Evolutionary conservation across 2,888 invertebrate genomes (phyloP).

Genomic region (Autographa gamma): DNA sequence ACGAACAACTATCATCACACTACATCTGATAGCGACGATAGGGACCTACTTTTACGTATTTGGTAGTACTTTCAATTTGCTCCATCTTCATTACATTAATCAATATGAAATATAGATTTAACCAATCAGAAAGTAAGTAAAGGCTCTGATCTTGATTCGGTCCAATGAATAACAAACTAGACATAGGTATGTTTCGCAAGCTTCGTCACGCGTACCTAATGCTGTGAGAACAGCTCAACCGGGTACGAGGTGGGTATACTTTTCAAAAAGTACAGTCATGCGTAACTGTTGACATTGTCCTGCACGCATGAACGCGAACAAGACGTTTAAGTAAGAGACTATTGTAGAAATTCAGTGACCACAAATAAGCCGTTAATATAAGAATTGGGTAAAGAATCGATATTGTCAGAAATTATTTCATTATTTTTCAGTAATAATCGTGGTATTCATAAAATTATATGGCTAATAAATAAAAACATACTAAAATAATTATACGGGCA

Average conservation of each 20-base stretch:
- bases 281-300: slow-evolving; percentile 60
- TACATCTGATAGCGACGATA: no score
- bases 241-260: slow-evolving; percentile 19
- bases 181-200: slow-evolving; percentile 54
- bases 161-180: slow-evolving; percentile 30
- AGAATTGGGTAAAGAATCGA: no score
- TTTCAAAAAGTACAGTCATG: slow-evolving; percentile 63
- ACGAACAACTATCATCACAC: no score
- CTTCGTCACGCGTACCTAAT: slow-evolving; percentile 42
- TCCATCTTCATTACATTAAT: no score
- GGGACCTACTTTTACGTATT: no score
- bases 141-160: slow-evolving; percentile 7
- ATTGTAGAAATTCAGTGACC: neutral
- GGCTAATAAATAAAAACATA: no score
- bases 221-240: slow-evolving; percentile 20
- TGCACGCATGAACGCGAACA: slow-evolving; percentile 13
- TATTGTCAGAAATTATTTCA: no score
- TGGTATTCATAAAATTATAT: no score
- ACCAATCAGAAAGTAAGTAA: slow-evolving; percentile 3
- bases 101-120: neutral
- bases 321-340: slow-evolving; percentile 12
- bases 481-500: no score
- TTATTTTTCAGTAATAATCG: no score
- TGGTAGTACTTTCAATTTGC: no score
- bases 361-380: neutral